A percentile compares a stretch with the other conserved stretches of the same genome.
phyloP scores from a whole-genome alignment of 2,113 vertebrate species.

The Psittacula cyanocephala region DNA sequence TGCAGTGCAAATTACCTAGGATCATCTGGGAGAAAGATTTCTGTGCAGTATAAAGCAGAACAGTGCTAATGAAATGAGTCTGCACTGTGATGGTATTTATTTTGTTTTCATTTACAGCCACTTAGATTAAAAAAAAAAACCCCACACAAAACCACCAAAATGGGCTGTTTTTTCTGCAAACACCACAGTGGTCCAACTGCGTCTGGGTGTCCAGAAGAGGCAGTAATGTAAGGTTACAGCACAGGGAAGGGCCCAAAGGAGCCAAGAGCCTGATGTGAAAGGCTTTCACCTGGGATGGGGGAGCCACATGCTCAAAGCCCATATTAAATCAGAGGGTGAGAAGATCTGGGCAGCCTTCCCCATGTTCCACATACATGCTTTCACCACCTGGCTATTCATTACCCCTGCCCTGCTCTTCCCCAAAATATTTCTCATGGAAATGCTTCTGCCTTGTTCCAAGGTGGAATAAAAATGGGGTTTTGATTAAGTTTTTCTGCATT shows the following conservation, averaged over 20 bases:
- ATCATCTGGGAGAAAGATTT: slow-evolving; percentile 52
- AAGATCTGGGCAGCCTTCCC: not conserved
- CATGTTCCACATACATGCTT: rapidly evolving
- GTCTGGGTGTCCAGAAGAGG: not conserved
- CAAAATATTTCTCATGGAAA: not conserved
- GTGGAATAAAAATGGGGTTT: not conserved
- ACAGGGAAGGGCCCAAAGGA: not conserved
- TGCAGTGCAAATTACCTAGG: slow-evolving; percentile 53
- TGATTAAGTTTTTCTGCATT: not conserved
- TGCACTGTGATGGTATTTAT: not conserved
- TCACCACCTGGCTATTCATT: not conserved
- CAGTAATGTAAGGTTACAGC: not conserved
- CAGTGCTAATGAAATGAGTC: slow-evolving; percentile 15
- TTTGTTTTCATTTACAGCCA: slow-evolving; percentile 1
- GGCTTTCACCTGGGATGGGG: not conserved
- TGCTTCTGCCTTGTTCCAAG: not conserved
- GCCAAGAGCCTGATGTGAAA: not conserved
- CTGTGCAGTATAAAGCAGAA: slow-evolving; percentile 7
- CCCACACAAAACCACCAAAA: not conserved
- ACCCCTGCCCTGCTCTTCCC: not conserved
- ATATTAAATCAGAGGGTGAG: not conserved
- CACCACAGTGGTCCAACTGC: not conserved
- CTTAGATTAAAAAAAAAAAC: not conserved
- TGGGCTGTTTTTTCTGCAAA: not conserved
- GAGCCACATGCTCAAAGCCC: not conserved